Percentiles rank a stretch among this genome's conserved stretches.
These are phyloP conservation scores for Patella caerulea DNA, from an alignment of 2,888 invertebrate genomes.

Conservation along the genomic window DNA sequence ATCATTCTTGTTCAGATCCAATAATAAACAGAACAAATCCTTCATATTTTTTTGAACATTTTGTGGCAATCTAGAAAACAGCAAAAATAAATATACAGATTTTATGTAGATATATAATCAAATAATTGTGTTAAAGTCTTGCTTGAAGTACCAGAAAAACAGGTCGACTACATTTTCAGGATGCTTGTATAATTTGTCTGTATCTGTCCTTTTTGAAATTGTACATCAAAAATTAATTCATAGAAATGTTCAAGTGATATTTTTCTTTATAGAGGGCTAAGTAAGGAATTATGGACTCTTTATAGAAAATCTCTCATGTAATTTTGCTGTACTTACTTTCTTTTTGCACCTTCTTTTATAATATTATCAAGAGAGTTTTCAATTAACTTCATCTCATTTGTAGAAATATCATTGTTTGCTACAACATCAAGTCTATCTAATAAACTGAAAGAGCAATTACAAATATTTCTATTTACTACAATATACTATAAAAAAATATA, in stretches of 20 bases:
- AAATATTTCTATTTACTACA: too few species aligned
- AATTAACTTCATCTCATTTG: slow-evolving; percentile 47
- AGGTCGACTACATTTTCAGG: too few species aligned
- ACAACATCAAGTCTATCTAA: slow-evolving; percentile 44
- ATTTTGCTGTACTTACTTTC: slow-evolving; percentile 35
- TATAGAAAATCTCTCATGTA: too few species aligned
- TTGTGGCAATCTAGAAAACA: slow-evolving; percentile 51
- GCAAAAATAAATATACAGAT: background rate
- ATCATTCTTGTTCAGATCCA: slow-evolving; percentile 56
- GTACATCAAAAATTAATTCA: background rate
- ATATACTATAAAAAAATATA: too few species aligned
- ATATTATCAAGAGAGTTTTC: slow-evolving; percentile 54
- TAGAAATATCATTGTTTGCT: slow-evolving; percentile 44
- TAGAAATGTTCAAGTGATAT: too few species aligned
- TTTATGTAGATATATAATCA: background rate
- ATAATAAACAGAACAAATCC: slow-evolving; percentile 59
- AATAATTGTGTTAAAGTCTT: too few species aligned
- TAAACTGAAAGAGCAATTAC: slow-evolving; percentile 30
- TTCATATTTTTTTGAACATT: slow-evolving; percentile 45
- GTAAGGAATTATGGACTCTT: too few species aligned
- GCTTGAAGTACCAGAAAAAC: too few species aligned
- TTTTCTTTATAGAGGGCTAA: too few species aligned
- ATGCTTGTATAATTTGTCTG: too few species aligned
- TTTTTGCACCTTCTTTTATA: slow-evolving; percentile 47
- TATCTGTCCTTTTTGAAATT: too few species aligned